Evolutionary conservation across 2,888 invertebrate species (phyloP), one percentile per base, ranked within the genome.

Genomic region (Scaptomyza parva): DNA sequence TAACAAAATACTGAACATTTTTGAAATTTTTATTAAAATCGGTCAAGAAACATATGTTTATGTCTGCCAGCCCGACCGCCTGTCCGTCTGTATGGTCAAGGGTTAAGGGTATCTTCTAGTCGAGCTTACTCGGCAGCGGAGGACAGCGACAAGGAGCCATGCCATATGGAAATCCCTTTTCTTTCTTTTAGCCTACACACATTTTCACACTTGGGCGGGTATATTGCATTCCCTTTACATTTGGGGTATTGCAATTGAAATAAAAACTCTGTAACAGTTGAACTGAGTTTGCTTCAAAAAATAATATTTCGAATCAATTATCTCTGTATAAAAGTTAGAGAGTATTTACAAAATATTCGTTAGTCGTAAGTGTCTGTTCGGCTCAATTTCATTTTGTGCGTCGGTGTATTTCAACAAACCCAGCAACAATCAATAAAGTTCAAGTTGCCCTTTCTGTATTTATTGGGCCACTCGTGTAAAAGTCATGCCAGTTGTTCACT

Each of bases 401-500:
- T 85, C 76, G 78, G 76, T 78, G 78, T 72, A 81, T 74, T 81
- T 66, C 64, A 48, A 48, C 40, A 14, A 30, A 5, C 7, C 67
- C 58, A 58, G 59, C 61, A 82, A 78, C 85, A 86, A 85, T 85
- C 84, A 85, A 85, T 85, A 85, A 82, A 85, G 86, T 85, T 86
- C 82, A 85, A 84, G 78, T 84, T 81, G 86, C 83, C 76, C 76
- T 82, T 78, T 74, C 17, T 76, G 67, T 64, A 72, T 82, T 80
- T 76, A 73, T n/a, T 76, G 70, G 62, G 55, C 61, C 73, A 70
- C 64, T 64, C 66, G 55, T 67, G 65, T 71, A 79, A 72, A 82
- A 79, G 79, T 79, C 79, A 85, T 71, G 83, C 70, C 86, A 85
- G 72, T 79, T 82, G 81, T 60, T 61, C 63, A 70, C 54, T 30